Base-by-base conservation (phyloP, 2,888 invertebrate genomes). In the Pseudolycoriella hygida region DNA sequence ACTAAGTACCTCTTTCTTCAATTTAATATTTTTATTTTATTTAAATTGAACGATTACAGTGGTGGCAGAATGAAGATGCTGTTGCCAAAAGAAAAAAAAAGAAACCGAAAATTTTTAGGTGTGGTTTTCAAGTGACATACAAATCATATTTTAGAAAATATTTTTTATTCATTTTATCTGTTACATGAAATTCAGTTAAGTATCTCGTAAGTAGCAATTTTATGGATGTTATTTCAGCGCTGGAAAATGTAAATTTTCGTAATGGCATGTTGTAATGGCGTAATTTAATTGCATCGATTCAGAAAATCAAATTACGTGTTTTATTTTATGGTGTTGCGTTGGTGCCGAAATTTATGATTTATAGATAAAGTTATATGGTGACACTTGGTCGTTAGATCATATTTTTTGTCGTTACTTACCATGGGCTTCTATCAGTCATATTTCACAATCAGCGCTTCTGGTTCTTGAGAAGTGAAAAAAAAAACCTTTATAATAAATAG, bases 81-180 rank as follows among this genome's bases (percentile, higher is more conserved):
- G n/a, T 37, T 14, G 37, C 15, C 15, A 5, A 37, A 37, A 14
- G 11, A 14, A 14, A 37, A 14, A 12, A 37, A 37, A 37, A 6
- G 11, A 17, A 39, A 17, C 14, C 14, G 8, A 4, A 12, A 37
- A 37, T n/a, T 39, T n/a, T 39, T 39, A 39, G 39, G 39, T 39
- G 39, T 39, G 39, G 39, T 39, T 39, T 39, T 39, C 39, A 39
- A 39, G 39, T 39, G 39, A 39, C 39, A 39, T 25, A 25, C 39
- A 39, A 39, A 39, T 39, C 39, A 39, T 39, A 15, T 39, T 39
- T 39, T 25, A 4, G 25, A 8, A 4, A 25, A 39, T 17, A 39
- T 39, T 17, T 17, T 39, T 39, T 17, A 15, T 39, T 39, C 11
- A 6, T 39, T 39, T 37, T 37, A 14, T 14, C 15, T 37, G n/a